Conservation (phyloP, 2,113 vertebrate genomes). For the Choloepus hoffmanni region DNA sequence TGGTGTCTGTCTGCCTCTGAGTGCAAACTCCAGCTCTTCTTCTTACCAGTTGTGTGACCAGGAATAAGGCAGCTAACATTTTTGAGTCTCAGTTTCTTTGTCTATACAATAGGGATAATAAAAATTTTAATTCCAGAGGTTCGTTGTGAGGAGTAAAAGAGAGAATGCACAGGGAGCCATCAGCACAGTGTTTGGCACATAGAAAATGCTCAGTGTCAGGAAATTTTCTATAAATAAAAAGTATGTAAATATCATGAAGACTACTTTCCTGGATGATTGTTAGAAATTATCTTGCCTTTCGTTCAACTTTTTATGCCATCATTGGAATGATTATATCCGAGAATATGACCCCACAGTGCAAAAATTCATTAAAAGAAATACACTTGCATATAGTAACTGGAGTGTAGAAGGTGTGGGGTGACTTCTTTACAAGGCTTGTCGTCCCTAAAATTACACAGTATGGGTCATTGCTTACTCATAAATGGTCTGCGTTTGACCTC, state of each 20-base stretch:
- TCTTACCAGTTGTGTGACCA: too few species aligned
- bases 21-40: not conserved
- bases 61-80: too few species aligned
- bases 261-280: not conserved
- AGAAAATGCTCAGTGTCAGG: not conserved
- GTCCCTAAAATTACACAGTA: not conserved
- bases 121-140: not conserved
- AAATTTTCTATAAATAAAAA: not conserved
- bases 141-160: not conserved
- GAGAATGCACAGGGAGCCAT: not conserved
- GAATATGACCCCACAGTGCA: not conserved
- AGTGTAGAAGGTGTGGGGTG: not conserved
- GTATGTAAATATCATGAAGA: not conserved
- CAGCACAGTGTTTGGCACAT: not conserved
- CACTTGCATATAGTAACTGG: not conserved
- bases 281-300: not conserved
- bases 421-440: not conserved
- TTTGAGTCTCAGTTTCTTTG: too few species aligned
- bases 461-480: not conserved
- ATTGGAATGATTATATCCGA: not conserved
- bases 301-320: not conserved
- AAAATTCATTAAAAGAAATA: not conserved
- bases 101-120: not conserved
- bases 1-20: not conserved
- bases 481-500: not conserved